phyloP scores from a whole-genome alignment of 2,888 invertebrate genomes.

The Podotricha telesiphe region DNA sequence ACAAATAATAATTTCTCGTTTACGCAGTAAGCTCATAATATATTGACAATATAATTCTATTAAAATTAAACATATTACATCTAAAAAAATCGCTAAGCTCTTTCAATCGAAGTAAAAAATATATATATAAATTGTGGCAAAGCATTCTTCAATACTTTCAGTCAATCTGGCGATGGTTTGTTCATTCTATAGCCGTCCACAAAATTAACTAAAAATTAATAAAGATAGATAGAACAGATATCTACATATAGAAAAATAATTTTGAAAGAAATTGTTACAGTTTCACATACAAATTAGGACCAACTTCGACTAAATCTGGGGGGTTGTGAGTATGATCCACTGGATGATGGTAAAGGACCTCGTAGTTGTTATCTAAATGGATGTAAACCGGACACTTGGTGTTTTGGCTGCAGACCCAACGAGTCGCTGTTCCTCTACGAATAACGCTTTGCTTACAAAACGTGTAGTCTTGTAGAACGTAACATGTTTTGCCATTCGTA shows the following conservation, averaged over 20 bases:
- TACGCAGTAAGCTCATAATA: no score
- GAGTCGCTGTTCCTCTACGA: conserved; percentile 23
- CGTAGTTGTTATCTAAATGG: conserved; percentile 42
- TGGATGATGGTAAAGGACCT: background rate
- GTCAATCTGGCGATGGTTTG: no score
- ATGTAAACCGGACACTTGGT: conserved; percentile 45
- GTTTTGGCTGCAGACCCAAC: conserved; percentile 49
- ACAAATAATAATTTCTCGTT: background rate
- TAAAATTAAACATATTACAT: no score
- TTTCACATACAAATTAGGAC: conserved; percentile 14
- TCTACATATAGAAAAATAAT: background rate
- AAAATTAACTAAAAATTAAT: no score
- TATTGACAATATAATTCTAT: no score
- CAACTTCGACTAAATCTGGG: background rate
- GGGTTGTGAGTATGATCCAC: background rate
- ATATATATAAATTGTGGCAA: no score
- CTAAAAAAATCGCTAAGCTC: no score
- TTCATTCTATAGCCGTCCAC: no score
- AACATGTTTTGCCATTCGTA: conserved; percentile 27
- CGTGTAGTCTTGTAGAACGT: conserved; percentile 22
- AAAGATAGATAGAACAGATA: no score
- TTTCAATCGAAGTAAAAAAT: no score
- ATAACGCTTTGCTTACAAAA: conserved; percentile 25
- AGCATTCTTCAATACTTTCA: no score
- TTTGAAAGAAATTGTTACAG: background rate